A percentile compares a stretch with the other conserved stretches of the same genome.
Evolutionary conservation across 2,888 invertebrate genomes (phyloP).

Genomic region (Seira ritae): DNA sequence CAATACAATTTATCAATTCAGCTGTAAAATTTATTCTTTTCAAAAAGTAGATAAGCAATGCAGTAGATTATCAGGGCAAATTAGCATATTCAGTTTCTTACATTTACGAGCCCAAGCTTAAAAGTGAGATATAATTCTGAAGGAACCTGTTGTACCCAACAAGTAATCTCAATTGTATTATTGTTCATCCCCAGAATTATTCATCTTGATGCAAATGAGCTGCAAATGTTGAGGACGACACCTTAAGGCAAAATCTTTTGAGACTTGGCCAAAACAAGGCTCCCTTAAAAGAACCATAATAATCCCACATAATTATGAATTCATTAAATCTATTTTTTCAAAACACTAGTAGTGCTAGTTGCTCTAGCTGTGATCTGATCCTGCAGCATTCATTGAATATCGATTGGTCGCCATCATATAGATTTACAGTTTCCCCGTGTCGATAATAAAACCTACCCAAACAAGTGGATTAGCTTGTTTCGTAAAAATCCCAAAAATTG

Average conservation of each 20-base stretch:
- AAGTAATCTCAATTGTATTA: background rate
- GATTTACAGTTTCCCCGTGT: too few species aligned
- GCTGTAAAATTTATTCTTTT: background rate
- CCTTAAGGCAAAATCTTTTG: slow-evolving; percentile 5
- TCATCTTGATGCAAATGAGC: background rate
- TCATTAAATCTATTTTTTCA: slow-evolving; percentile 15
- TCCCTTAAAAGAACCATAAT: background rate
- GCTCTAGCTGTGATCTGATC: background rate
- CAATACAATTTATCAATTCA: background rate
- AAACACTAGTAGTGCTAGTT: background rate
- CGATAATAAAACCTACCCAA: background rate
- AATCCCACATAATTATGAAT: slow-evolving; percentile 30
- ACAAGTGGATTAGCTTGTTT: slow-evolving; percentile 37
- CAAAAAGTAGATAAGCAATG: slow-evolving; percentile 1
- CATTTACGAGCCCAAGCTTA: background rate
- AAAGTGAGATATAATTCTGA: background rate
- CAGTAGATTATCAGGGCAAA: slow-evolving; percentile 33
- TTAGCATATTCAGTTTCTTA: slow-evolving; percentile 21
- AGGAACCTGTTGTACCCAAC: background rate
- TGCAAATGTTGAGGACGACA: background rate
- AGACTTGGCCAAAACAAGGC: background rate
- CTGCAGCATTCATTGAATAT: too few species aligned
- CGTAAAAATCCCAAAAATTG: background rate
- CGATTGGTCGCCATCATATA: slow-evolving; percentile 18
- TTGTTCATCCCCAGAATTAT: background rate